phyloP scores from a whole-genome alignment of 2,113 vertebrate species.

The Loxodonta africana region DNA sequence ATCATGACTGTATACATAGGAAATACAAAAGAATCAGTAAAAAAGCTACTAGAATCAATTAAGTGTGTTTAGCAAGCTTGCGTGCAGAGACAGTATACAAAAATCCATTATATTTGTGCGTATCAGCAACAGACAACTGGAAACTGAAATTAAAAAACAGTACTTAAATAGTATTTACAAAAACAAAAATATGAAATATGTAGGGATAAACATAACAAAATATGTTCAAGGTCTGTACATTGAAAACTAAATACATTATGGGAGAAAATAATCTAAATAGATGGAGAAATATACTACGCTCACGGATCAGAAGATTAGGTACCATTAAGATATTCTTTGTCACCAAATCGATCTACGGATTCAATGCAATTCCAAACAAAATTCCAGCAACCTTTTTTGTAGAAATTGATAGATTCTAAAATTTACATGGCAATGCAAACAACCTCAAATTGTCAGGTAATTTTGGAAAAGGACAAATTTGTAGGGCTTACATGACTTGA shows the following conservation, averaged over 20 bases:
- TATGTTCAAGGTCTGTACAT: not conserved
- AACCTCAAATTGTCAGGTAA: not conserved
- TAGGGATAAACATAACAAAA: not conserved
- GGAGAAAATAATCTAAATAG: not conserved
- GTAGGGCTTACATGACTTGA: not conserved
- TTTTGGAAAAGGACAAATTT: not conserved
- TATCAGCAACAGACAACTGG: not conserved
- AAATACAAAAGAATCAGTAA: not conserved
- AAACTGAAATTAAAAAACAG: not conserved
- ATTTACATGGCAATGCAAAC: not conserved
- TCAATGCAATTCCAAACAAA: no score
- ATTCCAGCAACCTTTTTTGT: not conserved
- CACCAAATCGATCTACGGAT: no score
- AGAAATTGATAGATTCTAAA: not conserved
- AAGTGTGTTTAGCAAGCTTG: not conserved
- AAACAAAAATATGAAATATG: no score
- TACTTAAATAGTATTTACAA: not conserved
- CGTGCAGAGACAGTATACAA: not conserved
- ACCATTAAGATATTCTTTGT: no score
- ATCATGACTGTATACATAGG: not conserved
- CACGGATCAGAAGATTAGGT: no score
- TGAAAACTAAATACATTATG: not conserved
- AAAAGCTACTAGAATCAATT: not conserved
- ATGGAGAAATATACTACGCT: not conserved
- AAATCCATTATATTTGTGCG: not conserved